Conservation (phyloP, 2,888 invertebrate species). For the Patella caerulea region DNA sequence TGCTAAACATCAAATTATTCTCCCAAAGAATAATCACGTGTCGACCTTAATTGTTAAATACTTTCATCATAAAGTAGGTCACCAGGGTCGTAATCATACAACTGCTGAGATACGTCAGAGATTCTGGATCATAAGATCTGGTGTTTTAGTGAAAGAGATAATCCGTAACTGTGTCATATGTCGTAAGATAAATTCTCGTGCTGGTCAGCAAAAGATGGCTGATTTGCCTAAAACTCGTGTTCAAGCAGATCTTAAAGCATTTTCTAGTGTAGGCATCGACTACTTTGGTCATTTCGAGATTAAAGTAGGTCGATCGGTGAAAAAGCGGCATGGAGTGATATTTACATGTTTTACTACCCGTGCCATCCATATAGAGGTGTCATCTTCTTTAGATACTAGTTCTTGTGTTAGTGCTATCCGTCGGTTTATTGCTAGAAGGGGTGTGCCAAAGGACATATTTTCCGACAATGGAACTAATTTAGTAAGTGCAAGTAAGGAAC, state of each 20-base stretch:
- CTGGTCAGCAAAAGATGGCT: too few species aligned
- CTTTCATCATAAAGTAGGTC: slow-evolving; percentile 10
- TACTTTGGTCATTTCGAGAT: neutral
- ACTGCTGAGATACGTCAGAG: slow-evolving; percentile 12
- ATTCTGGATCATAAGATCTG: neutral
- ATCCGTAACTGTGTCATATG: slow-evolving; percentile 1
- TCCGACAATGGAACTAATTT: slow-evolving; percentile 13
- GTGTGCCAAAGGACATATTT: slow-evolving; percentile 5
- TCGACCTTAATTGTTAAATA: slow-evolving; percentile 3
- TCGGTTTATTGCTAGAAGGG: neutral
- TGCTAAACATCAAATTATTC: slow-evolving; percentile 1
- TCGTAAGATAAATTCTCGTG: neutral
- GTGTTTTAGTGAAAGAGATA: slow-evolving; percentile 8
- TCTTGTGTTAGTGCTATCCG: neutral
- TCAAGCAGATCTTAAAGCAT: neutral
- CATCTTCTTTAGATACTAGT: neutral
- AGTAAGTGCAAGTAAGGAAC: slow-evolving; percentile 12
- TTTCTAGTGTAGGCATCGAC: neutral
- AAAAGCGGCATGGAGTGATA: slow-evolving; percentile 12
- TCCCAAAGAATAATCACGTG: neutral
- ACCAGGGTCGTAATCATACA: slow-evolving; percentile 2
- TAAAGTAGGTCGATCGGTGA: neutral
- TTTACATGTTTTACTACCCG: slow-evolving; percentile 1
- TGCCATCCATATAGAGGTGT: neutral
- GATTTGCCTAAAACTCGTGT: neutral